Conservation (phyloP, 2,888 invertebrate species). For the Aelia acuminata region DNA sequence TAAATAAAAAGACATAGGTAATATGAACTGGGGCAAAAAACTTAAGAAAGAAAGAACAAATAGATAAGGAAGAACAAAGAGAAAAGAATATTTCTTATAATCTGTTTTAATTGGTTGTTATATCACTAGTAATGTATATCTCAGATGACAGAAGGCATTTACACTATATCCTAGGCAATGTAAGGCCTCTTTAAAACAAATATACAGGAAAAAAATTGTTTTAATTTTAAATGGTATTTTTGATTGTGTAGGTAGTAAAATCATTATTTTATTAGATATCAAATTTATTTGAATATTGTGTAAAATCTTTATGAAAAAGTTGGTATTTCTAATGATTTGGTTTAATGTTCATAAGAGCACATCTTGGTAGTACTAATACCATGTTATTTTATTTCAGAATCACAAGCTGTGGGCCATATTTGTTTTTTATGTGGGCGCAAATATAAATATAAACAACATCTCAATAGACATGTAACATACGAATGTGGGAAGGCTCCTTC, state of each 20-base stretch:
- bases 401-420: neutral
- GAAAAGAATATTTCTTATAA: neutral
- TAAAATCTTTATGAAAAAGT: too few relatives aligned
- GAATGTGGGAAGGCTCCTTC: constrained; percentile 27
- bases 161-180: neutral
- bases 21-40: too few relatives aligned
- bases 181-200: neutral
- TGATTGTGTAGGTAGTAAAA: too few relatives aligned
- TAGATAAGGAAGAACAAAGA: neutral
- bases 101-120: neutral
- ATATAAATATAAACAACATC: constrained; percentile 28
- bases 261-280: too few relatives aligned
- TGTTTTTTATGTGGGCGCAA: neutral
- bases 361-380: neutral
- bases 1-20: too few relatives aligned
- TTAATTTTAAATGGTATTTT: too few relatives aligned
- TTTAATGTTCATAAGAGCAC: neutral
- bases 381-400: neutral
- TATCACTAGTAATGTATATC: too few relatives aligned
- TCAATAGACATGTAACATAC: constrained; percentile 31
- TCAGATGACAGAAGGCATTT: neutral
- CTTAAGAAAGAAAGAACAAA: too few relatives aligned
- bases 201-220: too few relatives aligned
- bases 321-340: neutral
- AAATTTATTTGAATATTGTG: too few relatives aligned